A percentile compares a stretch with the other conserved stretches of the same genome.
Evolutionary conservation across 1,140 invertebrate genomes (phyloP).

Genomic region (Pantala flavescens): DNA sequence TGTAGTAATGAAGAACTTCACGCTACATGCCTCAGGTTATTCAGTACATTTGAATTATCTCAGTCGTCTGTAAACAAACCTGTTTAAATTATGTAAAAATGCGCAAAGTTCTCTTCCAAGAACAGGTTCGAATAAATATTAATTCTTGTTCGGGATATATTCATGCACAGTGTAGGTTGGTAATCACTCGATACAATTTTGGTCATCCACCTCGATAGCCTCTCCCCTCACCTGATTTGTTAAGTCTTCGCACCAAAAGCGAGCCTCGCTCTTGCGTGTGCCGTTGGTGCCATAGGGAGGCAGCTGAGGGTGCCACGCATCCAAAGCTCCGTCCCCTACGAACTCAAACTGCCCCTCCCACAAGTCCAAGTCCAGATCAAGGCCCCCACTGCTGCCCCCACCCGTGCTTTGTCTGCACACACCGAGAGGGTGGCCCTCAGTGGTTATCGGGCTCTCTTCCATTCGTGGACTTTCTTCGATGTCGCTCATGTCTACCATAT

Average conservation of each 20-base stretch:
- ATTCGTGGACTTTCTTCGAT: not conserved
- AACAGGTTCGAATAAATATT: too few relatives aligned
- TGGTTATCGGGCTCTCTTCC: not conserved
- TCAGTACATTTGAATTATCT: too few relatives aligned
- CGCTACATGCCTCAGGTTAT: too few relatives aligned
- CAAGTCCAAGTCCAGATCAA: slow-evolving; percentile 66
- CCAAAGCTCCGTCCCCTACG: slow-evolving; percentile 37
- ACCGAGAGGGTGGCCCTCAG: not conserved
- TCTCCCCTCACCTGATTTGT: slow-evolving; percentile 39
- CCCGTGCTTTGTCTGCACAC: not conserved
- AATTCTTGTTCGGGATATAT: too few relatives aligned
- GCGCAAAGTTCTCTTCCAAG: too few relatives aligned
- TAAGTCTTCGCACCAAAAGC: slow-evolving; percentile 43
- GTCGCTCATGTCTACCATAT: slow-evolving; percentile 11
- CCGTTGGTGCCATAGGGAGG: not conserved
- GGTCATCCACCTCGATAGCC: too few relatives aligned
- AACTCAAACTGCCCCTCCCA: slow-evolving; percentile 81
- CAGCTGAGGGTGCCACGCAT: not conserved
- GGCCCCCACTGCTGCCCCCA: not conserved
- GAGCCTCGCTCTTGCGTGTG: slow-evolving; percentile 31
- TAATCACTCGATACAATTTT: too few relatives aligned
- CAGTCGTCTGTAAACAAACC: too few relatives aligned
- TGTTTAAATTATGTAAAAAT: too few relatives aligned
- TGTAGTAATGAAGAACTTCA: too few relatives aligned
- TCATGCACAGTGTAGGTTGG: too few relatives aligned